phyloP scores from a whole-genome alignment of 2,888 invertebrate genomes.

The Eristalis tenax region DNA sequence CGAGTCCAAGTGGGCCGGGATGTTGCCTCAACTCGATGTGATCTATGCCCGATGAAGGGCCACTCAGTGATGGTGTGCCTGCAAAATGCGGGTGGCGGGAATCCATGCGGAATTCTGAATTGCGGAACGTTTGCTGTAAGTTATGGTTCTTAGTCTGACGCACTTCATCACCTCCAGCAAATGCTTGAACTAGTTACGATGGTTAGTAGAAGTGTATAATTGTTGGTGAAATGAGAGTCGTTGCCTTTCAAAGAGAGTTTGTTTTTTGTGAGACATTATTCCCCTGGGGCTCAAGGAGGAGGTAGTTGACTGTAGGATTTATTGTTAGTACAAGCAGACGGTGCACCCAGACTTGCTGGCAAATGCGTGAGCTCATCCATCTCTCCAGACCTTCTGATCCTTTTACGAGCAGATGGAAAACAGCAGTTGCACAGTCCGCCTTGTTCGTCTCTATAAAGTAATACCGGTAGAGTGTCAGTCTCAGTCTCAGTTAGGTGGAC shows the following conservation, averaged over 20 bases:
- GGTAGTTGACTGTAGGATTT: too few species aligned
- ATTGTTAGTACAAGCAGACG: too few species aligned
- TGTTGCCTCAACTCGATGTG: conserved; percentile 28
- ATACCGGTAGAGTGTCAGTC: too few species aligned
- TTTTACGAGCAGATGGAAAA: too few species aligned
- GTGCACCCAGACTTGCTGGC: too few species aligned
- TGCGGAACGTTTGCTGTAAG: not conserved
- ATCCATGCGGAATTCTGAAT: not conserved
- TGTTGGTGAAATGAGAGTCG: not conserved
- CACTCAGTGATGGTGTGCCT: not conserved
- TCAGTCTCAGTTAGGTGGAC: too few species aligned
- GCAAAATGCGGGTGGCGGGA: not conserved
- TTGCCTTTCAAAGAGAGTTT: not conserved
- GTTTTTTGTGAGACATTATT: not conserved
- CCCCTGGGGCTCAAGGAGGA: too few species aligned
- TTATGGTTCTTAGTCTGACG: not conserved
- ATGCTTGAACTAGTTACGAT: not conserved
- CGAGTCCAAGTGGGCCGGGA: conserved; percentile 21
- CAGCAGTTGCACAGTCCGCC: too few species aligned
- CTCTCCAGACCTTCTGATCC: too few species aligned
- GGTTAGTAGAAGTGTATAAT: not conserved
- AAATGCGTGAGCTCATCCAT: too few species aligned
- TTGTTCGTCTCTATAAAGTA: too few species aligned
- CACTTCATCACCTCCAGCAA: not conserved
- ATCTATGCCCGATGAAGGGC: conserved; percentile 14